Base-by-base conservation (phyloP, 2,797 vertebrate genomes). In the Rousettus madagascariensis region DNA sequence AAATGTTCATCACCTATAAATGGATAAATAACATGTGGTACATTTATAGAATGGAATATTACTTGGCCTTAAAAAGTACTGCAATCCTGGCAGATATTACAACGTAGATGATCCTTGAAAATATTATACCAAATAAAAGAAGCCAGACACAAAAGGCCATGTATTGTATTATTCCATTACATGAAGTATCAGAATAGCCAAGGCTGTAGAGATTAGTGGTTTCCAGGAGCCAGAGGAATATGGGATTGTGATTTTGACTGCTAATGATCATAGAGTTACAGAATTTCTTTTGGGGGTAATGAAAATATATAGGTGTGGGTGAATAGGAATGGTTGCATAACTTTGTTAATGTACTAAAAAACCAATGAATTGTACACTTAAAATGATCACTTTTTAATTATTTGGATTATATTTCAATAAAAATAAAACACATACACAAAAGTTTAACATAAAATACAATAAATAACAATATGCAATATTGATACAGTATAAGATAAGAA, bases 401-500 rank as follows among this genome's bases (percentile, higher is more conserved):
- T 72, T 16, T 49, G 5, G 65, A 61, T 63, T 53, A 36, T 68
- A 49, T 71, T 71, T 66, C 51, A 68, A 8, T 43, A 61, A 90
- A 53, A 75, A 75, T 5, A 65, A 78, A 78, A 41, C 26, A 51
- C 33, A 65, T 3, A 19, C 24, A 11, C 2, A 63, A 16, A 17
- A 53, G 24, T 75, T 63, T 43, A 86, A 33, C 16, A 53, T 77
- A 55, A 90, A 83, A 65, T 55, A 74, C 55, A 57, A 77, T 57
- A 55, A 77, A 22, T 22, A n/a, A 38, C 5, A 11, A 19, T 22
- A 8, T 6, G 33, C 38, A 79, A 7, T 69, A 28, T 24, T 33
- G 6, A 57, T 59, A 28, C 3, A 57, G 49, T 49, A 49, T 49
- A 49, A 49, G 49, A 46, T 46, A 46, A 46, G 46, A 49, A 16